Evolutionary conservation across 2,113 vertebrate species (phyloP), one percentile per base, ranked within the genome.

Genomic region (Stictonetta naevosa): DNA sequence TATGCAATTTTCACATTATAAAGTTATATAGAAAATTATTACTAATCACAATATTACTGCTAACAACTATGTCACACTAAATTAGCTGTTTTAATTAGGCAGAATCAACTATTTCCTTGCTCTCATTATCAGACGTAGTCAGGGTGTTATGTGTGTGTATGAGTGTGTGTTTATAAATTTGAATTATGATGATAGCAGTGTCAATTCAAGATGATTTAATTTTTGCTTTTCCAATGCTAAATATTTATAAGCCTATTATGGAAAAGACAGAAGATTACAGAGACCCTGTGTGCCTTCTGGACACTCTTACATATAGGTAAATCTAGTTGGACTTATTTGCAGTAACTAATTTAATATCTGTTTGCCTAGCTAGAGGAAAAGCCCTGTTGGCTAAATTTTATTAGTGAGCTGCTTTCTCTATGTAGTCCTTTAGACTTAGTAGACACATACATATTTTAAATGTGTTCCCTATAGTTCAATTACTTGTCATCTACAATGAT

Each of bases 21-120:
- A 95, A 93, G 78, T 56, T 11, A 78, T 67, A 95, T 42, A 93
- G 85, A 72, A 90, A 90, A 91, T 68, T 80, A 95, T 95, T 95
- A 83, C 44, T 88, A 92, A 97, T 97, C 81, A 93, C 93, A 89
- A 69, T 91, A 92, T 87, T 92, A 44, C 77, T 44, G 26, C 66
- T 90, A 97, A 92, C 44, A 97, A 92, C 79, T 88, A 89, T 38
- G 79, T 59, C 88, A 92, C 67, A 94, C 62, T 67, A 96, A 97
- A 98, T 97, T 94, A 96, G 79, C 95, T 95, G 73, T 93, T 94
- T 98, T 94, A 98, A 97, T 97, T 95, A 96, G 77, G 38, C 18
- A 75, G 72, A 96, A 97, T 93, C 84, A 97, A 90, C 75, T 86
- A 77, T 60, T 95, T 86, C 58, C 64, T 96, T 81, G n/a, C 86